Conservation (phyloP, 2,113 vertebrate species). For the Hoplias malabaricus region DNA sequence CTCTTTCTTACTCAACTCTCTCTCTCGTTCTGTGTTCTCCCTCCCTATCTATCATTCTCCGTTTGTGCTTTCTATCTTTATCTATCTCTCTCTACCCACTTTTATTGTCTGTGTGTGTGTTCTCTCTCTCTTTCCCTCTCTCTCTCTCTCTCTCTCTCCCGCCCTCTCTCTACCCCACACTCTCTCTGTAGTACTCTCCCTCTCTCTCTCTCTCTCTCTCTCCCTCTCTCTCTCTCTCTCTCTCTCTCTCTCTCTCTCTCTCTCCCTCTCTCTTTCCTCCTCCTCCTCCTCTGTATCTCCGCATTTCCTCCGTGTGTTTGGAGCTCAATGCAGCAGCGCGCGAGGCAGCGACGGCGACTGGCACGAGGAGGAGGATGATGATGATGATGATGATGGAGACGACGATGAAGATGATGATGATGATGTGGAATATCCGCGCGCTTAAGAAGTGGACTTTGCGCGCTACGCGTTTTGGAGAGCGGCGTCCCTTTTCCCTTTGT, state of each 20-base stretch:
- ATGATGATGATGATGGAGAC: too few relatives aligned
- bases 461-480: constrained; percentile 2
- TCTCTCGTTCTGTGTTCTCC: too few relatives aligned
- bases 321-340: constrained; percentile 51
- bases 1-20: too few relatives aligned
- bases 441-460: constrained; percentile 12
- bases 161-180: constrained; percentile 31
- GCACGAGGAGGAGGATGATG: too few relatives aligned
- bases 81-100: not conserved
- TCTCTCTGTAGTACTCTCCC: constrained; percentile 37
- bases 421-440: too few relatives aligned
- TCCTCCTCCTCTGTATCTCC: constrained; percentile 35
- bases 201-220: constrained; percentile 32
- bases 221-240: constrained; percentile 31
- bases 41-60: too few relatives aligned
- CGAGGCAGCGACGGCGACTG: too few relatives aligned
- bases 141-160: constrained; percentile 14
- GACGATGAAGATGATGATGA: too few relatives aligned
- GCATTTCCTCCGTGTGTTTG: constrained; percentile 51
- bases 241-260: constrained; percentile 33
- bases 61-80: too few relatives aligned
- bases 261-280: constrained; percentile 32
- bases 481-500: too few relatives aligned
- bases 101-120: not conserved
- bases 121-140: too few relatives aligned